Evolutionary conservation across 2,888 invertebrate genomes (phyloP), one percentile per base, ranked within the genome.

Genomic region (Priocnemis perturbator): DNA sequence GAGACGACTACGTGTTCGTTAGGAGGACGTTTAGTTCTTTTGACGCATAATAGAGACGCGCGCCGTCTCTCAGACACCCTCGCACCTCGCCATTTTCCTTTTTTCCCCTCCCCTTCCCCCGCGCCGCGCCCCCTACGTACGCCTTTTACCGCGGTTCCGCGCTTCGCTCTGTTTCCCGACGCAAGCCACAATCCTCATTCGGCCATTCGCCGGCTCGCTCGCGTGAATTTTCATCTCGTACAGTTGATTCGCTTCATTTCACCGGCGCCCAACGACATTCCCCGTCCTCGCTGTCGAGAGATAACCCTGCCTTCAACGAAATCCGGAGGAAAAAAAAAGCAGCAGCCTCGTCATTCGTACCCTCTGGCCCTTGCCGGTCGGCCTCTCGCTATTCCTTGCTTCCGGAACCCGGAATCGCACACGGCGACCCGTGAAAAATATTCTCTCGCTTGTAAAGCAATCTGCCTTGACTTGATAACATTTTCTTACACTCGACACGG

Each of bases 21-120:
- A 64, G 58, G 15, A 19, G 20, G 44, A 47, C 11, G 26, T 57
- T 64, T 57, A 48, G 20, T 37, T 56, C 52, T 64, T 64, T 52
- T 37, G 50, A 50, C 58, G 37, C 23, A 21, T 17, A 57, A 48
- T 50, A 21, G 45, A 30, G 57, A 57, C 19, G 19, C 19, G 19
- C 17, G 57, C n/a, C 57, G 37, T 7, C 44, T 37, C 37, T 57
- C 57, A 57, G 44, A 3, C 30, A 37, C 44, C 57, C 55, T 50
- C 50, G 50, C 37, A 11, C 17, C 50, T 50, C 50, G 4, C n/a
- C 21, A 26, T 23, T 21, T 26, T 55, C 55, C 23, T 55, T 14
- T 21, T 21, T 55, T 55, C 50, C n/a, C 3, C 47, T 47, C 19
- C 17, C 0, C 50, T n/a, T 19, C 7, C 50, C 50, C n/a, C 50